These are phyloP conservation scores for Myripristis murdjan DNA, from an alignment of 2,797 vertebrate genomes.

Conservation along the genomic window DNA sequence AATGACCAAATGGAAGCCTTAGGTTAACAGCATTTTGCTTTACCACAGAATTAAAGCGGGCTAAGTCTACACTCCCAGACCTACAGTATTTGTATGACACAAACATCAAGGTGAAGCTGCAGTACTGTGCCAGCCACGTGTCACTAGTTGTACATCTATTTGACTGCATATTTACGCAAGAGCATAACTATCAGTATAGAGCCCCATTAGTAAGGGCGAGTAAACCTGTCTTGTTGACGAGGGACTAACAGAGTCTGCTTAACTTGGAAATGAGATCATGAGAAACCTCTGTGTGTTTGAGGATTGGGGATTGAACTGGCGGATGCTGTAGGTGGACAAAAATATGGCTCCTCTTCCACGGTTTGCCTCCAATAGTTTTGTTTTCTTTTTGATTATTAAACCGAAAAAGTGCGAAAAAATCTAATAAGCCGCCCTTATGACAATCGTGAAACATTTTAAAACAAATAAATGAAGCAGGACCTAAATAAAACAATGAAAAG, in stretches of 20 bases:
- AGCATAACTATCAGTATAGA: constrained; percentile 86
- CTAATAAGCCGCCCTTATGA: not conserved
- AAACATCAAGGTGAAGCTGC: constrained; percentile 80
- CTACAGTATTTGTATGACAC: constrained; percentile 80
- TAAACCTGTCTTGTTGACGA: constrained; percentile 86
- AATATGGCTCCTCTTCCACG: constrained; percentile 28
- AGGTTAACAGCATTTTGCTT: not conserved
- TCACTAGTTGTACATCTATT: constrained; percentile 85
- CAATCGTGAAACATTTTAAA: not conserved
- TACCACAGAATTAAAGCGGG: too few relatives aligned
- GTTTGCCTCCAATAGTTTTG: constrained; percentile 26
- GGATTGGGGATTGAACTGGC: constrained; percentile 73
- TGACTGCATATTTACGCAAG: constrained; percentile 87
- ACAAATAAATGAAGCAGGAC: not conserved
- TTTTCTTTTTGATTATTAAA: not conserved
- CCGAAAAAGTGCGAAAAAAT: too few relatives aligned
- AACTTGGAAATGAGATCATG: constrained; percentile 86
- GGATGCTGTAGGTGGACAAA: constrained; percentile 57
- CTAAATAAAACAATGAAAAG: not conserved
- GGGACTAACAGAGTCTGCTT: constrained; percentile 85
- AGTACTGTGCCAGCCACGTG: constrained; percentile 81
- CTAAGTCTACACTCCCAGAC: not conserved
- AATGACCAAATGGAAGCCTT: too few relatives aligned
- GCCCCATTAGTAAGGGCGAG: constrained; percentile 85
- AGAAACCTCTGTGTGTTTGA: constrained; percentile 77